Percentiles rank a stretch among this genome's conserved stretches.
Evolutionary conservation across 2,888 invertebrate genomes (phyloP).

Genomic region (Clunio marinus): DNA sequence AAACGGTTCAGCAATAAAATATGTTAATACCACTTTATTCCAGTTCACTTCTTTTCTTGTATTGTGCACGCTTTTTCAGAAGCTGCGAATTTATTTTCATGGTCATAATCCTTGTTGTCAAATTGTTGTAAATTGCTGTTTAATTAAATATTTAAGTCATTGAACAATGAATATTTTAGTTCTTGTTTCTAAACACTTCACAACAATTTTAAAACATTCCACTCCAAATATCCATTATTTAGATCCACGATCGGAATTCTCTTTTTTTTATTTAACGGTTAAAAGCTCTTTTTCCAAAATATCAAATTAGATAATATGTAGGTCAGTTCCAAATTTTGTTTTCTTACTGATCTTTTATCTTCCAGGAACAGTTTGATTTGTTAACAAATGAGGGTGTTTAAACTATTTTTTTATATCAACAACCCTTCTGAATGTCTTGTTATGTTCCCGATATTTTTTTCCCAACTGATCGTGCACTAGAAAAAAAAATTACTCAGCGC

Average conservation of each 20-base stretch:
- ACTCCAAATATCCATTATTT: background rate
- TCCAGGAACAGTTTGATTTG: background rate
- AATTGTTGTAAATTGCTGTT: background rate
- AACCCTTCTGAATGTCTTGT: background rate
- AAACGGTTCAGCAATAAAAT: constrained; percentile 18
- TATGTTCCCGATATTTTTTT: background rate
- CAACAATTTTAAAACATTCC: constrained; percentile 10
- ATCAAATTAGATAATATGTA: background rate
- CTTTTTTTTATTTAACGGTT: background rate
- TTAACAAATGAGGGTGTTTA: background rate
- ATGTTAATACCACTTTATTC: constrained; percentile 17
- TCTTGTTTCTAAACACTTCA: background rate
- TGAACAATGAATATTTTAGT: background rate
- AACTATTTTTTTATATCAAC: background rate
- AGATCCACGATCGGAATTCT: too few species aligned
- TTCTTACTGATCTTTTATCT: background rate
- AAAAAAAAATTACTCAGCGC: constrained; percentile 20
- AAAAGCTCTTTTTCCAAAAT: background rate
- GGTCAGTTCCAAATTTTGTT: background rate
- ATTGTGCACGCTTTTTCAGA: too few species aligned
- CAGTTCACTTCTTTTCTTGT: constrained; percentile 10
- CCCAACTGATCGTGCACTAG: background rate
- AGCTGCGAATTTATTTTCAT: background rate
- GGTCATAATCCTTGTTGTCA: constrained; percentile 13
- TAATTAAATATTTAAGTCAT: background rate